These are phyloP conservation scores for Coleophora flavipennella DNA, from an alignment of 2,888 invertebrate species.

Conservation along the genomic window DNA sequence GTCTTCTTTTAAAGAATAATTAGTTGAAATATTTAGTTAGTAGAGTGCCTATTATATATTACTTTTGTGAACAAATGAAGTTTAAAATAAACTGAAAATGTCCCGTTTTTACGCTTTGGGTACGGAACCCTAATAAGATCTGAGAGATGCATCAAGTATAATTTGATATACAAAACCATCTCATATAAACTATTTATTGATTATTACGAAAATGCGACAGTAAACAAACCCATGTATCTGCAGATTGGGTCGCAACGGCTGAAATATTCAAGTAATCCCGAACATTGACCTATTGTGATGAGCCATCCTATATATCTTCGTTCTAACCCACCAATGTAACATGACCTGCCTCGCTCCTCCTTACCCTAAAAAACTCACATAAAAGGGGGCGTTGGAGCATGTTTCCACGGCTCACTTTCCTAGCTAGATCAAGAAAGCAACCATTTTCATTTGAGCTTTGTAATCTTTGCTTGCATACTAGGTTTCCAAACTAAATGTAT, in stretches of 20 bases:
- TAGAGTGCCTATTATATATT: too few species aligned
- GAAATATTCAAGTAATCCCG: slow-evolving; percentile 32
- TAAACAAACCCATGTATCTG: slow-evolving; percentile 18
- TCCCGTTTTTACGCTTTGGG: too few species aligned
- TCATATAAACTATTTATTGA: slow-evolving; percentile 5
- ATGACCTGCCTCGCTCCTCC: slow-evolving; percentile 20
- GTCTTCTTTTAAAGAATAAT: too few species aligned
- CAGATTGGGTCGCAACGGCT: slow-evolving; percentile 5
- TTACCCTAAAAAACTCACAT: slow-evolving; percentile 8
- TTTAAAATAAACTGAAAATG: too few species aligned
- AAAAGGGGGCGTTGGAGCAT: slow-evolving; percentile 9
- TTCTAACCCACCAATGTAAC: slow-evolving; percentile 21
- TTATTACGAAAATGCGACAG: slow-evolving; percentile 11
- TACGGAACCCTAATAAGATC: too few species aligned
- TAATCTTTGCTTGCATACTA: slow-evolving; percentile 1
- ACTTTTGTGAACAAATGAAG: too few species aligned
- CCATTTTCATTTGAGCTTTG: slow-evolving; percentile 25
- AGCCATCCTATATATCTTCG: slow-evolving; percentile 32
- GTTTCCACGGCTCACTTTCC: slow-evolving; percentile 20
- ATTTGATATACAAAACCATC: too few species aligned
- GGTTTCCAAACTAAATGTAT: neutral
- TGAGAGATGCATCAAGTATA: too few species aligned
- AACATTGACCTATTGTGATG: slow-evolving; percentile 30
- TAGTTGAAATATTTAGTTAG: too few species aligned
- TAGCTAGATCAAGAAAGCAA: slow-evolving; percentile 25